Evolutionary conservation across 2,888 invertebrate species (phyloP), one percentile per base, ranked within the genome.

Genomic region (Zaprionus lineosus): DNA sequence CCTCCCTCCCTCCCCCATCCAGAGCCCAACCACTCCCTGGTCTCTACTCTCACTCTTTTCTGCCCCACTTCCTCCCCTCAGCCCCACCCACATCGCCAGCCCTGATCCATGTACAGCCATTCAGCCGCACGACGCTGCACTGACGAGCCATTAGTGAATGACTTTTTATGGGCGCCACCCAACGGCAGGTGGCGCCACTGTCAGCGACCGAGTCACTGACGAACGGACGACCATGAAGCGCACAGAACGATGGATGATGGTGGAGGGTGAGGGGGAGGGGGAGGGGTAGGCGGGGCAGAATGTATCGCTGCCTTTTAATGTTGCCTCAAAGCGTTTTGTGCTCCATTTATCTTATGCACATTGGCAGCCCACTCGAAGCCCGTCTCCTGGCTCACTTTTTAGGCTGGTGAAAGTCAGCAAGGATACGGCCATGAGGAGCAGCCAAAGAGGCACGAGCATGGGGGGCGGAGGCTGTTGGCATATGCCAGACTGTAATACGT

Each of bases 71-170:
- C 4, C 11, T 3, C 7, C 16, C 3, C 7, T 0, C 3, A 5
- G 4, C 4, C 7, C 11, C 37, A 21, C n/a, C n/a, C n/a, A n/a
- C n/a, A n/a, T n/a, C n/a, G n/a, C n/a, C 26, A 24, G 18, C 8
- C n/a, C 24, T 34, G 24, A 9, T 7, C 36, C 15, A 24, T 8
- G n/a, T 47, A 19, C 24, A 26, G 52, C 44, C 61, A 43, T 53
- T 63, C 50, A 41, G 48, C 31, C 41, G 37, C 1, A 36, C 53
- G n/a, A n/a, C n/a, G n/a, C n/a, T 74, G 57, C 65, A 65, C 56
- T 64, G 75, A 79, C 66, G 73, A 74, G 70, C 81, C 81, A 81
- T 81, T 81, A 81, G 75, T 71, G 81, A 81, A 81, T 81, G 81
- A 81, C 75, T 81, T 84, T 81, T 82, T 72, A 70, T 65, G 61